Conservation (phyloP, 2,113 vertebrate genomes). For the Percina caprodes region DNA sequence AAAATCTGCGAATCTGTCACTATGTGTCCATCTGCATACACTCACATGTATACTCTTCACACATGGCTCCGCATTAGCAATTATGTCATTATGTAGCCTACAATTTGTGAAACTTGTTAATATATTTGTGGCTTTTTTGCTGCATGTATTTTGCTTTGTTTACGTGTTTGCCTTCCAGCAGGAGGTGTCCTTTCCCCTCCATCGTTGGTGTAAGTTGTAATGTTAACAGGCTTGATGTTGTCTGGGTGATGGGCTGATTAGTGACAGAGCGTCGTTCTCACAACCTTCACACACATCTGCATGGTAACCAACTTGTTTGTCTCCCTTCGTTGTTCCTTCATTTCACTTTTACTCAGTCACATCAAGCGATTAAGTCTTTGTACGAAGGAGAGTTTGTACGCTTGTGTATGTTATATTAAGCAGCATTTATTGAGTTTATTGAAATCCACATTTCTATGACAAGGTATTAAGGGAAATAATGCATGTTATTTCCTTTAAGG, state of each 20-base stretch:
- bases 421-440: background rate
- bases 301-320: conserved; percentile 72
- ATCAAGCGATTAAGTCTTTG: conserved; percentile 20
- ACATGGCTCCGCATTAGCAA: background rate
- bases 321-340: conserved; percentile 32
- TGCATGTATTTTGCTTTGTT: background rate
- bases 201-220: conserved; percentile 2
- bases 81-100: background rate
- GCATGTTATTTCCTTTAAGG: background rate
- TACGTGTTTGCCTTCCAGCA: conserved; percentile 5
- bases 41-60: background rate
- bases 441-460: background rate
- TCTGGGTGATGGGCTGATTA: conserved; percentile 68
- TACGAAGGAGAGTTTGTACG: background rate
- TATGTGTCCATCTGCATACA: background rate
- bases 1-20: background rate
- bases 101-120: conserved; percentile 37
- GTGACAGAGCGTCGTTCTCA: conserved; percentile 56
- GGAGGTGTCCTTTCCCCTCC: background rate
- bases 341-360: conserved; percentile 42
- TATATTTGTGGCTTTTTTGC: background rate
- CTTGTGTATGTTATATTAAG: background rate
- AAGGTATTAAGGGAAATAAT: background rate
- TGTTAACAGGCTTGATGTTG: conserved; percentile 61
- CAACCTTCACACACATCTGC: conserved; percentile 69